phyloP scores from a whole-genome alignment of 2,797 vertebrate genomes.

The Phataginus tetradactyla region DNA sequence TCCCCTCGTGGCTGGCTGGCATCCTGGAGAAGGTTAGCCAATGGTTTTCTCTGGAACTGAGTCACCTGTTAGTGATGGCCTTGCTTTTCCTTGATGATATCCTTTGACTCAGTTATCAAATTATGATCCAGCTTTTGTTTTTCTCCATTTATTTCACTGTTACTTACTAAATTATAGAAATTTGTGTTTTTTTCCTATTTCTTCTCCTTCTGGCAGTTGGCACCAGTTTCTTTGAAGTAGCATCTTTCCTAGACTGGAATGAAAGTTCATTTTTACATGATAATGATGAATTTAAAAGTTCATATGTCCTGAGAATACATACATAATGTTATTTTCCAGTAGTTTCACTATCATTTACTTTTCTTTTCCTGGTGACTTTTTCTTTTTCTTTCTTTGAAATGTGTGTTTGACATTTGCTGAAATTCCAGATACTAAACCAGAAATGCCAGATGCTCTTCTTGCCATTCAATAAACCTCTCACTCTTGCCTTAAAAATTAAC shows the following conservation, averaged over 20 bases:
- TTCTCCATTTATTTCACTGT: background rate
- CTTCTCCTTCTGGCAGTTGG: background rate
- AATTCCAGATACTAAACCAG: conserved; percentile 78
- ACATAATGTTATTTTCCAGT: conserved; percentile 48
- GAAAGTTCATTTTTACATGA: conserved; percentile 22
- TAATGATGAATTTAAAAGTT: conserved; percentile 19
- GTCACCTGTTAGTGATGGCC: background rate
- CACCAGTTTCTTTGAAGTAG: conserved; percentile 31
- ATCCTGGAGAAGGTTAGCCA: background rate
- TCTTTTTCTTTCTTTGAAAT: conserved; percentile 78
- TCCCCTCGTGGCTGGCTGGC: too few relatives aligned
- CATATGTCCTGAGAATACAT: conserved; percentile 39
- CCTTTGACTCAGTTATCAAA: conserved; percentile 1
- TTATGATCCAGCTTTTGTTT: background rate
- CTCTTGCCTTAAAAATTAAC: conserved; percentile 83
- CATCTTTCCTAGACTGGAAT: conserved; percentile 3
- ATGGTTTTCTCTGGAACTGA: background rate
- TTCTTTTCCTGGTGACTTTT: conserved; percentile 67
- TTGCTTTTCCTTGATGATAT: background rate
- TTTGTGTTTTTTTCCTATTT: background rate
- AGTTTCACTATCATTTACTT: conserved; percentile 62
- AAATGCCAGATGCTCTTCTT: conserved; percentile 83
- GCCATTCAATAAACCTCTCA: conserved; percentile 81
- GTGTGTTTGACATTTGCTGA: conserved; percentile 76
- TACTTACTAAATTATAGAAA: conserved; percentile 7